Percentiles rank a stretch among this genome's conserved stretches.
Conservation (phyloP, 2,888 invertebrate species). For the Rhogogaster chlorosoma region DNA sequence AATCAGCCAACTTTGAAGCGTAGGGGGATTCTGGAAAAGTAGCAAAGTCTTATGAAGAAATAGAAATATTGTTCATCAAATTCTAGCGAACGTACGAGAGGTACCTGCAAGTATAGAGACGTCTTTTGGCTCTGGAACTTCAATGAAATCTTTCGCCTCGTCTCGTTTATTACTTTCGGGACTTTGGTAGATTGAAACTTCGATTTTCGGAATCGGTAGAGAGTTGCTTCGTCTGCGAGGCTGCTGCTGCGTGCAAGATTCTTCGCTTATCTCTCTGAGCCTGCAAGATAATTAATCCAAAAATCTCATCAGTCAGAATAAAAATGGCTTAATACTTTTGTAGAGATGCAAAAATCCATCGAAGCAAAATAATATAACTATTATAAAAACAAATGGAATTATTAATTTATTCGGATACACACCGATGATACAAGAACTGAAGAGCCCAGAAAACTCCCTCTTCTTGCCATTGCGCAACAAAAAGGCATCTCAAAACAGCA, state of each 20-base stretch:
- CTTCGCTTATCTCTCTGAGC: conserved; percentile 92
- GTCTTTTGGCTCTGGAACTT: conserved; percentile 87
- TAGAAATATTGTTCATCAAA: conserved; percentile 15
- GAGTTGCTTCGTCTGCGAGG: conserved; percentile 95
- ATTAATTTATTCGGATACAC: conserved; percentile 38
- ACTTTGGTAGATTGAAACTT: conserved; percentile 91
- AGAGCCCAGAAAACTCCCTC: conserved; percentile 99
- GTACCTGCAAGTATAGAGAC: conserved; percentile 83
- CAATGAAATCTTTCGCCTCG: conserved; percentile 87
- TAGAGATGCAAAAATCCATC: background rate
- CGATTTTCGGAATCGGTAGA: conserved; percentile 95
- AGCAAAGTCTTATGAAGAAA: conserved; percentile 53
- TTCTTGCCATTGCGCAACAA: conserved; percentile 98
- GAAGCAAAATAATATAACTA: background rate
- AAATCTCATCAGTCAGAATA: background rate
- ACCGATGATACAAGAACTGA: conserved; percentile 94
- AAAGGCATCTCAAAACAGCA: conserved; percentile 96
- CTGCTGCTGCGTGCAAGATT: conserved; percentile 87
- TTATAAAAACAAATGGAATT: background rate
- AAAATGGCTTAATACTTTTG: background rate
- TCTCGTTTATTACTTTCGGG: conserved; percentile 85
- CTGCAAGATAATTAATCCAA: conserved; percentile 77
- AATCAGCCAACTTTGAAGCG: conserved; percentile 76
- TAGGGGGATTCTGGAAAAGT: conserved; percentile 78
- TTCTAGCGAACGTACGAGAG: conserved; percentile 59